Percentiles rank a stretch among this genome's conserved stretches.
phyloP scores from a whole-genome alignment of 2,113 vertebrate species.

The Oophaga pumilio region DNA sequence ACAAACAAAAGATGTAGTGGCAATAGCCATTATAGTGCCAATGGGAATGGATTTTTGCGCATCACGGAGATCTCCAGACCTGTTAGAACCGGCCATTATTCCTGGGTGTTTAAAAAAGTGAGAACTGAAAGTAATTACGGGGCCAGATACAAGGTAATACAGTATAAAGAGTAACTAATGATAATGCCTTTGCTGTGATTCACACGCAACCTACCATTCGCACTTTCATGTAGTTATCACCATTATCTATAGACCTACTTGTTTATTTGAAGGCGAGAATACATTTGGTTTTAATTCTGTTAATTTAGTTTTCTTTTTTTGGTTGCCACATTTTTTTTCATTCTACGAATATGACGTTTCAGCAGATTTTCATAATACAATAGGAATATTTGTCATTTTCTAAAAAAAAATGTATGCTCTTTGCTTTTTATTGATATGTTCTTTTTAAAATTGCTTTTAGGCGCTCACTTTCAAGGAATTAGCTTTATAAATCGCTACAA shows the following conservation, averaged over 20 bases:
- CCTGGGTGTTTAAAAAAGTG: slow-evolving; percentile 71
- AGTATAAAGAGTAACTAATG: not conserved
- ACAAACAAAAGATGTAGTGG: slow-evolving; percentile 95
- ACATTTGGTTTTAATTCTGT: not conserved
- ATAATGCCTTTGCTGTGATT: not conserved
- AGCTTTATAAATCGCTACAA: slow-evolving; percentile 57
- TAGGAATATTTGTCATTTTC: not conserved
- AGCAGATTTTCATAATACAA: not conserved
- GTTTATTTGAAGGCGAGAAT: slow-evolving; percentile 13
- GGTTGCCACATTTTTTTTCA: slow-evolving; percentile 4
- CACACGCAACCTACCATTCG: not conserved
- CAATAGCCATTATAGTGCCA: slow-evolving; percentile 95
- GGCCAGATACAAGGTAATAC: not conserved
- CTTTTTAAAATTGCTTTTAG: not conserved
- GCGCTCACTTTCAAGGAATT: slow-evolving; percentile 20
- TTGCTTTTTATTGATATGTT: not conserved
- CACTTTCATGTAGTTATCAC: slow-evolving; percentile 5
- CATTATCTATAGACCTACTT: not conserved
- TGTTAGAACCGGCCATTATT: slow-evolving; percentile 98
- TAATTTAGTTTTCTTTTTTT: not conserved
- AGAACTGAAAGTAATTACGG: not conserved
- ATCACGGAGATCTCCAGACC: slow-evolving; percentile 94
- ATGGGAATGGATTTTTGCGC: slow-evolving; percentile 97
- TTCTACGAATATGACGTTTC: not conserved
- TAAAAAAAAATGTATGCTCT: not conserved